Evolutionary conservation across 2,113 vertebrate species (phyloP).

Genomic region (Apaloderma vittatum): DNA sequence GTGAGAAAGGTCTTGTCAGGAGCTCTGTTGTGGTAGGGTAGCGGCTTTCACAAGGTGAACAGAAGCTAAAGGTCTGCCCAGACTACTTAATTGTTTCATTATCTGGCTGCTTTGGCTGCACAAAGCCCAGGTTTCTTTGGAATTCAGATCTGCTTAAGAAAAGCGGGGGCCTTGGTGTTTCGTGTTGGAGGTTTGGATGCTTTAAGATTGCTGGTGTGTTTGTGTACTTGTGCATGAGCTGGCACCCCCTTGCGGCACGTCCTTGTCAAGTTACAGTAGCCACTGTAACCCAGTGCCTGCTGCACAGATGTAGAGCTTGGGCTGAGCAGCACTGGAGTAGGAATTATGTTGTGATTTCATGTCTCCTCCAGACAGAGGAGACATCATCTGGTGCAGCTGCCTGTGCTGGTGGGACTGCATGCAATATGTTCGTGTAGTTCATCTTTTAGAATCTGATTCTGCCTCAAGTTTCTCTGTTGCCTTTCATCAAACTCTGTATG

Average conservation of each 20-base stretch:
- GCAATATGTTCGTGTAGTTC: not conserved
- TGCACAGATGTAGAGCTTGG: rapidly evolving
- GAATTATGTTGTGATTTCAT: rapidly evolving
- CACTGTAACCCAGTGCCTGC: rapidly evolving
- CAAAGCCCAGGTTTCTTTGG: not conserved
- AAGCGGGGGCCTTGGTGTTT: not conserved
- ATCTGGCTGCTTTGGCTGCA: not conserved
- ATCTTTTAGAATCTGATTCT: not conserved
- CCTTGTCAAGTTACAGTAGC: not conserved
- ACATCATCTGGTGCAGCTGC: not conserved
- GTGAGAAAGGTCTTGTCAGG: not conserved
- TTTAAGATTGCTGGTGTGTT: not conserved
- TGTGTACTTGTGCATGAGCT: not conserved
- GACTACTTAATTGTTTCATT: not conserved
- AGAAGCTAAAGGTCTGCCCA: not conserved
- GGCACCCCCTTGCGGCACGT: not conserved
- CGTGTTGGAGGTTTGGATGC: not conserved
- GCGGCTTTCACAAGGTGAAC: not conserved
- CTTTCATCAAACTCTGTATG: not conserved
- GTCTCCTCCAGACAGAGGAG: not conserved
- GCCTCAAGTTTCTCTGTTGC: rapidly evolving
- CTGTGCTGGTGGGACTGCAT: not conserved
- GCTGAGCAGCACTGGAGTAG: not conserved
- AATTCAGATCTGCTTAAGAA: not conserved
- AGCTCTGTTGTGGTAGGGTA: not conserved